Conservation (phyloP, 1,140 invertebrate species). For the Heliothis subflexa region DNA sequence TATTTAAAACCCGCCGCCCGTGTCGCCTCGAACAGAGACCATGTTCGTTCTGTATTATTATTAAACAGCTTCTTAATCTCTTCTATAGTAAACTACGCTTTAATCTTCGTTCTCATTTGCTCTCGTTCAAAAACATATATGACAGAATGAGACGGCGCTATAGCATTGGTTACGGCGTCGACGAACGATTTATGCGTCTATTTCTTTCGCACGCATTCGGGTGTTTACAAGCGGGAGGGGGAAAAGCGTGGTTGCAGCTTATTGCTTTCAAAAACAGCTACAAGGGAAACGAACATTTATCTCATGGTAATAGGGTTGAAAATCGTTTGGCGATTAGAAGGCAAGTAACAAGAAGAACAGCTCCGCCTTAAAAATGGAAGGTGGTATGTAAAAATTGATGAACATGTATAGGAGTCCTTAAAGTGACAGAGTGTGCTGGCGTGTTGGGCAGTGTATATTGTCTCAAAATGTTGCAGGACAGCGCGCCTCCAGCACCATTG, state of each 20-base stretch:
- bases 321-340: conserved; percentile 45
- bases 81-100: conserved; percentile 44
- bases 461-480: conserved; percentile 82
- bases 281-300: conserved; percentile 55
- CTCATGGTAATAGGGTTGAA: conserved; percentile 40
- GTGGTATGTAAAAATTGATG: conserved; percentile 87
- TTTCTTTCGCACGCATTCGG: conserved; percentile 70
- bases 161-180: conserved; percentile 37
- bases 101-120: conserved; percentile 63
- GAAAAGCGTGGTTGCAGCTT: conserved; percentile 70
- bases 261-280: conserved; percentile 54
- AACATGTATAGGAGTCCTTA: conserved; percentile 86
- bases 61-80: conserved; percentile 81
- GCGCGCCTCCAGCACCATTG: conserved; percentile 74
- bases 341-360: conserved; percentile 75
- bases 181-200: conserved; percentile 53
- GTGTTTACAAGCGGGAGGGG: conserved; percentile 68
- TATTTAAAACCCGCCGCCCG: conserved; percentile 79
- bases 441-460: conserved; percentile 84
- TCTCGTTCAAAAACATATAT: conserved; percentile 57
- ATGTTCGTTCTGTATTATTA: conserved; percentile 83
- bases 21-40: conserved; percentile 78
- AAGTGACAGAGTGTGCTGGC: conserved; percentile 85
- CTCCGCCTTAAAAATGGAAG: conserved; percentile 86
- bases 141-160: conserved; percentile 63